Conservation (phyloP, 2,113 vertebrate species). For the Amazona vittata region DNA sequence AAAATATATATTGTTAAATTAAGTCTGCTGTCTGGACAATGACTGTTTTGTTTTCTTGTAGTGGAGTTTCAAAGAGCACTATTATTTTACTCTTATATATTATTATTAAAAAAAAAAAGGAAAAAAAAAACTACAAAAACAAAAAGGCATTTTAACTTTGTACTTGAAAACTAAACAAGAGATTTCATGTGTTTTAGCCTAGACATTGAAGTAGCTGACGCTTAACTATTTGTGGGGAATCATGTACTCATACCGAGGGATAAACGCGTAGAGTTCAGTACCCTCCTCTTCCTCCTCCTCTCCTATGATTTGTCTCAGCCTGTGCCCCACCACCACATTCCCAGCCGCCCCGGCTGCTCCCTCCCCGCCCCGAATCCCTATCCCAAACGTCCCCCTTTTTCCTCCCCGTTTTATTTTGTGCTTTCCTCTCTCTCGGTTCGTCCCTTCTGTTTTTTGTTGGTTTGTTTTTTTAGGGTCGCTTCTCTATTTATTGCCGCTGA, state of each 20-base stretch:
- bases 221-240: constrained; percentile 92
- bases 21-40: constrained; percentile 93
- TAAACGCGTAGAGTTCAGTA: constrained; percentile 80
- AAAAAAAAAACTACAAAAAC: constrained; percentile 54
- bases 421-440: not conserved
- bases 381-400: not conserved
- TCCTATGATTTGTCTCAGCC: constrained; percentile 82
- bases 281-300: constrained; percentile 70
- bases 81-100: constrained; percentile 98
- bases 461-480: constrained; percentile 78
- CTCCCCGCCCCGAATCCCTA: not conserved
- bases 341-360: constrained; percentile 39
- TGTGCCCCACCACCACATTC: constrained; percentile 86
- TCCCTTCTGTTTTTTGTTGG: constrained; percentile 22
- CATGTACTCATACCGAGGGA: constrained; percentile 88
- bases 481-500: constrained; percentile 88
- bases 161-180: constrained; percentile 95
- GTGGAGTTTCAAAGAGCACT: constrained; percentile 91
- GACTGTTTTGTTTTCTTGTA: constrained; percentile 92
- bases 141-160: constrained; percentile 99
- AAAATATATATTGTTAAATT: constrained; percentile 93
- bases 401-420: not conserved
- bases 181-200: constrained; percentile 98
- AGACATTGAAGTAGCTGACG: constrained; percentile 97
- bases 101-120: constrained; percentile 82